Conservation (phyloP, 2,113 vertebrate species). For the Acrocephalus arundinaceus region DNA sequence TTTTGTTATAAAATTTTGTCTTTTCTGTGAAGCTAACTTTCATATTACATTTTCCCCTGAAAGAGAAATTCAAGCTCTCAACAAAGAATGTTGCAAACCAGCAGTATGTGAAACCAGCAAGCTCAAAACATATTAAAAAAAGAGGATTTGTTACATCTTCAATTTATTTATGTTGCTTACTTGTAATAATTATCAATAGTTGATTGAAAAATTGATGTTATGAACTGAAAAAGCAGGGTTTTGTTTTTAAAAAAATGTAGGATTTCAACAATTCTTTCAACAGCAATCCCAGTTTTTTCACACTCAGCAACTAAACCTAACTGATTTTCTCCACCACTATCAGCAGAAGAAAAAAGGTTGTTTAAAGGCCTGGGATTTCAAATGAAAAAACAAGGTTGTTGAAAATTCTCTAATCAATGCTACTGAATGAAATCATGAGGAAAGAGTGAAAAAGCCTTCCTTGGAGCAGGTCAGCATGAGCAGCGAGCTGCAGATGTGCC, state of each 20-base stretch:
- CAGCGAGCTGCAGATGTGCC: not conserved
- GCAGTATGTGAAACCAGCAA: not conserved
- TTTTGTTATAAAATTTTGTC: constrained; percentile 8
- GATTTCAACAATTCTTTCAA: not conserved
- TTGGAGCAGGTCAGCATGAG: not conserved
- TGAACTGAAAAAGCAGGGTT: not conserved
- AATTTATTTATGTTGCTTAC: not conserved
- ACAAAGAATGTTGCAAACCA: not conserved
- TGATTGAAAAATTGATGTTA: not conserved
- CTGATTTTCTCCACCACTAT: not conserved
- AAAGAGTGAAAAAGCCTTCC: not conserved
- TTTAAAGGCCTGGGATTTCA: not conserved
- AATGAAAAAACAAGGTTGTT: not conserved
- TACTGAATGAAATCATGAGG: not conserved
- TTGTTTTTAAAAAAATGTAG: not conserved
- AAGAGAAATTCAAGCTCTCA: not conserved
- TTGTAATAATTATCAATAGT: not conserved
- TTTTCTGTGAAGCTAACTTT: constrained; percentile 3
- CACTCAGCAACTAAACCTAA: not conserved
- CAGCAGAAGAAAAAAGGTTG: not conserved
- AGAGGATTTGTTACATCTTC: not conserved
- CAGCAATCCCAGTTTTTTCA: not conserved
- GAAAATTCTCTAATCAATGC: not conserved
- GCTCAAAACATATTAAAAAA: not conserved
- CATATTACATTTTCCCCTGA: not conserved